Percentiles rank a stretch among this genome's conserved stretches.
Evolutionary conservation across 2,888 invertebrate genomes (phyloP).

Genomic region (Tachina grossa): DNA sequence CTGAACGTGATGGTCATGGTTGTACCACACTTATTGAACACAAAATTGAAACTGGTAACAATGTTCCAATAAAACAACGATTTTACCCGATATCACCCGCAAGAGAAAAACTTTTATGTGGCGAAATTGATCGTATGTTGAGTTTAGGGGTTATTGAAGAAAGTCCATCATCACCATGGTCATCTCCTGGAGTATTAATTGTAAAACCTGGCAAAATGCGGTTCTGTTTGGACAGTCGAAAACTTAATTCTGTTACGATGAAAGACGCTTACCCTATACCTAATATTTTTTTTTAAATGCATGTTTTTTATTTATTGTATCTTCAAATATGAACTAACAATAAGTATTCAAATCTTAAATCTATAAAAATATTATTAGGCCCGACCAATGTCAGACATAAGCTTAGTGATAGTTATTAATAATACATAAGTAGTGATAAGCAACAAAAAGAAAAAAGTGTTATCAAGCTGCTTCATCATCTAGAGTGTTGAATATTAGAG

Average conservation of each 20-base stretch:
- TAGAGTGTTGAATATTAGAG: too few species aligned
- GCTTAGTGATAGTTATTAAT: too few species aligned
- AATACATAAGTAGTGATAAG: too few species aligned
- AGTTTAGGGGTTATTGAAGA: conserved; percentile 10
- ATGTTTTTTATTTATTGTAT: too few species aligned
- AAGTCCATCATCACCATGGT: not conserved
- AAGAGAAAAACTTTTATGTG: conserved; percentile 4
- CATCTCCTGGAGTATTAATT: conserved; percentile 1
- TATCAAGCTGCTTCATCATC: too few species aligned
- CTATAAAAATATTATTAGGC: too few species aligned
- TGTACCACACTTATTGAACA: conserved; percentile 27
- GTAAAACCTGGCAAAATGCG: not conserved
- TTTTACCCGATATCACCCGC: conserved; percentile 21
- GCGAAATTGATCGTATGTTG: conserved; percentile 34
- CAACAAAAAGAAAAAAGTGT: too few species aligned
- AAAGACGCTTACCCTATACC: not conserved
- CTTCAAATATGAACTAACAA: too few species aligned
- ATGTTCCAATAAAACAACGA: conserved; percentile 22
- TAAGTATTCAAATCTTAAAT: too few species aligned
- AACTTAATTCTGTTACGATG: conserved; percentile 4
- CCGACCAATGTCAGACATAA: too few species aligned
- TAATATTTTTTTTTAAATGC: too few species aligned
- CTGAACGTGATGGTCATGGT: not conserved
- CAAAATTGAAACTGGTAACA: conserved; percentile 11
- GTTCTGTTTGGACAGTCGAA: conserved; percentile 17